A percentile compares a stretch with the other conserved stretches of the same genome.
phyloP scores from a whole-genome alignment of 1,140 invertebrate genomes.

The Zaprionus africanus region DNA sequence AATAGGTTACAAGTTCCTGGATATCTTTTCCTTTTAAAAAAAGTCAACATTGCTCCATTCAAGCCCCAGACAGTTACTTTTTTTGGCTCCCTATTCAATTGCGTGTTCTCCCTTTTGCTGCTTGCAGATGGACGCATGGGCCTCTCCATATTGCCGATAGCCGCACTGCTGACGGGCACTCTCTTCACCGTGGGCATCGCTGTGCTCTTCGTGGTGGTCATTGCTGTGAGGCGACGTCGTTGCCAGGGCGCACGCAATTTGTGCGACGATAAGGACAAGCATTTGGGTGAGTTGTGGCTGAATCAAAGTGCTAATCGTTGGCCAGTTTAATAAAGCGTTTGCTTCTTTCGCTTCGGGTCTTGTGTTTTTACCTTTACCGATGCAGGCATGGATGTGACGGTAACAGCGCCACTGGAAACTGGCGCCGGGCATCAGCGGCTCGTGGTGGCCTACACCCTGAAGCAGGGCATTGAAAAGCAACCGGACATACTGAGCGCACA shows the following conservation, averaged over 20 bases:
- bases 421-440: slow-evolving; percentile 87
- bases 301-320: slow-evolving; percentile 1
- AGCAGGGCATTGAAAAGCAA: slow-evolving; percentile 85
- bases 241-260: slow-evolving; percentile 74
- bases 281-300: slow-evolving; percentile 85
- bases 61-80: not conserved
- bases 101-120: not conserved
- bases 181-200: slow-evolving; percentile 87
- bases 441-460: slow-evolving; percentile 87
- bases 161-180: slow-evolving; percentile 87
- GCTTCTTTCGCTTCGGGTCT: not conserved
- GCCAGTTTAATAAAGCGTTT: slow-evolving; percentile 3
- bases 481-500: slow-evolving; percentile 85
- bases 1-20: no score
- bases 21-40: no score
- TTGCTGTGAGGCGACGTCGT: slow-evolving; percentile 85
- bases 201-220: slow-evolving; percentile 87
- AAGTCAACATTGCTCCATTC: not conserved
- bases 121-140: slow-evolving; percentile 86
- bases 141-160: slow-evolving; percentile 87
- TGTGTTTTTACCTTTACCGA: slow-evolving; percentile 20
- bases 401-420: slow-evolving; percentile 85
- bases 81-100: not conserved
- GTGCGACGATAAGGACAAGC: slow-evolving; percentile 85
- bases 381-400: slow-evolving; percentile 84